A percentile compares a stretch with the other conserved stretches of the same genome.
Evolutionary conservation across 2,113 vertebrate species (phyloP).

Genomic region (Cervus canadensis): DNA sequence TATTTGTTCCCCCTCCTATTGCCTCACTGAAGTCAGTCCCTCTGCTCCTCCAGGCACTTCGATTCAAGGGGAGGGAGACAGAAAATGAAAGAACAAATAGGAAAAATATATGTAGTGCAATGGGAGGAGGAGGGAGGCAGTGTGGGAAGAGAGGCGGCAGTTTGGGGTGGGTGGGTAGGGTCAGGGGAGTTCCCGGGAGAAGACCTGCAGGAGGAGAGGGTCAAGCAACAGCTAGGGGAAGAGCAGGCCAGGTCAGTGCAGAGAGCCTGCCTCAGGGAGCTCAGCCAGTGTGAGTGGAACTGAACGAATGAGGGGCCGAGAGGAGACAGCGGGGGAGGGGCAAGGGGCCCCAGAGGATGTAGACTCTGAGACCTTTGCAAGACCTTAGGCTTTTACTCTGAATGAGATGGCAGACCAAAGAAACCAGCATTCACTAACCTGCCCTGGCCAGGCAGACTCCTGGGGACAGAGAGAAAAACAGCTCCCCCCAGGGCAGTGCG

Average conservation of each 20-base stretch:
- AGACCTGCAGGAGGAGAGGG: background rate
- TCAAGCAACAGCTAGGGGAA: background rate
- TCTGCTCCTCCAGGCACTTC: background rate
- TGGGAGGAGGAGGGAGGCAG: background rate
- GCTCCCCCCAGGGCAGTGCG: background rate
- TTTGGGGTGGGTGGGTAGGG: background rate
- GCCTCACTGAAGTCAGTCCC: background rate
- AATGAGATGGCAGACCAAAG: background rate
- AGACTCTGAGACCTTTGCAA: background rate
- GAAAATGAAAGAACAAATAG: background rate
- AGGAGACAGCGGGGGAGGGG: background rate
- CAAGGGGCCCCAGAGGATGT: fast-evolving
- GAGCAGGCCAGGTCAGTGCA: background rate
- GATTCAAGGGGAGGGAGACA: background rate
- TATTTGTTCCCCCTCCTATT: background rate
- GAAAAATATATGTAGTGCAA: background rate
- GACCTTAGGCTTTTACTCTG: background rate
- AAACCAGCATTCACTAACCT: background rate
- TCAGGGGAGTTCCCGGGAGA: background rate
- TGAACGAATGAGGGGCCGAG: background rate
- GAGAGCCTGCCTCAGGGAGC: too few relatives aligned
- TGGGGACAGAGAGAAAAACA: background rate
- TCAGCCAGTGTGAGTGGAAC: background rate
- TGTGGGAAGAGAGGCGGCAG: background rate
- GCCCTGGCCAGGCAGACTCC: background rate